Conservation (phyloP, 2,888 invertebrate species). For the Trissolcus japonicus region DNA sequence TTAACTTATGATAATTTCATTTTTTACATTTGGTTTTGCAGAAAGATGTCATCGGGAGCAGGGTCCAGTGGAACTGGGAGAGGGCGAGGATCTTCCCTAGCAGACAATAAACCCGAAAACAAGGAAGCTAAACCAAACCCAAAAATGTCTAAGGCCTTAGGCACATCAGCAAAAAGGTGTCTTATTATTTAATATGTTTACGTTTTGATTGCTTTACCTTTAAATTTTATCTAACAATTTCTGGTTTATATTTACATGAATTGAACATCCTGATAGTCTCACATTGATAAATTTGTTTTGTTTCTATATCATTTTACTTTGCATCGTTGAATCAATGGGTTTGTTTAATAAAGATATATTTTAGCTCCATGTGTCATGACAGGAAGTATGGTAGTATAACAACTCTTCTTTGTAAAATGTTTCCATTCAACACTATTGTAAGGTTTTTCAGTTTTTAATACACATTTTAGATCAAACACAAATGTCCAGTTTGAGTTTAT, state of each 20-base stretch:
- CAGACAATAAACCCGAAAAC: slow-evolving; percentile 85
- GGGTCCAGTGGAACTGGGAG: slow-evolving; percentile 79
- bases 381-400: slow-evolving; percentile 9
- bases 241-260: too few species aligned
- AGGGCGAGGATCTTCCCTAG: slow-evolving; percentile 79
- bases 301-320: too few species aligned
- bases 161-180: slow-evolving; percentile 91
- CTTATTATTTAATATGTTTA: too few species aligned
- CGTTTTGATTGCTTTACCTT: too few species aligned
- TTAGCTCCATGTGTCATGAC: slow-evolving; percentile 8
- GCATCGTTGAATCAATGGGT: too few species aligned
- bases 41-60: slow-evolving; percentile 78
- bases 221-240: not conserved
- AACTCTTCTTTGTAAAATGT: slow-evolving; percentile 1
- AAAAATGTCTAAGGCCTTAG: slow-evolving; percentile 95
- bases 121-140: slow-evolving; percentile 92
- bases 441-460: too few species aligned
- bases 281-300: too few species aligned
- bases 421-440: too few species aligned
- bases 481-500: too few species aligned
- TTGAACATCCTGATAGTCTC: too few species aligned
- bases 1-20: not conserved
- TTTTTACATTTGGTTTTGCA: slow-evolving; percentile 42
- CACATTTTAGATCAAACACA: too few species aligned
- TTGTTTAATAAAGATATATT: slow-evolving; percentile 5